Evolutionary conservation across 2,888 invertebrate species (phyloP), one percentile per base, ranked within the genome.

Genomic region (Glyphotaelius pellucidus): DNA sequence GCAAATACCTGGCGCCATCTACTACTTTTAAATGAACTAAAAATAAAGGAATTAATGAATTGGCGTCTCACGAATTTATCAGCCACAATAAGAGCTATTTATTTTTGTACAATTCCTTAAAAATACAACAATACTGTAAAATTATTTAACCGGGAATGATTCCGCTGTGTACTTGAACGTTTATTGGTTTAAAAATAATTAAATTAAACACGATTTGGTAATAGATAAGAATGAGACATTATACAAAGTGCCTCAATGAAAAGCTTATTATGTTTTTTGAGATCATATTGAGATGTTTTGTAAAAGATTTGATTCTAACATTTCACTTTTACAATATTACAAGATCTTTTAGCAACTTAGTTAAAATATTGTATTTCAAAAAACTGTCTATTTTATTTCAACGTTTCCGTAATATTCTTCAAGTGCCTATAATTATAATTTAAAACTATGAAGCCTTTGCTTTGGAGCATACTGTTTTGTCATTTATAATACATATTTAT

Each of bases 341-440:
- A 67, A 67, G 25, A 67, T 67, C 67, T n/a, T n/a, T n/a, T 25
- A 67, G 67, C 25, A 25, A 67, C 67, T 67, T 67, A 19, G 25
- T 67, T n/a, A 67, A 67, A 25, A 67, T 67, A n/a, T 67, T 25
- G 25, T n/a, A n/a, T 67, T 67, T 52, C 25, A 25, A 25, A 67
- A 67, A n/a, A 7, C n/a, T 67, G 52, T 67, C 0, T n/a, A 4
- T 67, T 67, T n/a, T 25, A 67, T 25, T 67, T 67, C 25, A 67
- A 67, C 67, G 25, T 67, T 67, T n/a, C 67, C 67, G 67, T 67
- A 67, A 67, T 42, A 38, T 89, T 92, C 91, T 92, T 88, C 89
- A 92, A 92, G 92, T 92, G 92, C 92, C 92, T 92, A 90, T n/a
- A 81, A 67, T 85, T 90, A 90, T 88, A 35, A 80, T 91, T 90